These are phyloP conservation scores for Erynnis tages DNA, from an alignment of 2,888 invertebrate genomes.

Conservation along the genomic window DNA sequence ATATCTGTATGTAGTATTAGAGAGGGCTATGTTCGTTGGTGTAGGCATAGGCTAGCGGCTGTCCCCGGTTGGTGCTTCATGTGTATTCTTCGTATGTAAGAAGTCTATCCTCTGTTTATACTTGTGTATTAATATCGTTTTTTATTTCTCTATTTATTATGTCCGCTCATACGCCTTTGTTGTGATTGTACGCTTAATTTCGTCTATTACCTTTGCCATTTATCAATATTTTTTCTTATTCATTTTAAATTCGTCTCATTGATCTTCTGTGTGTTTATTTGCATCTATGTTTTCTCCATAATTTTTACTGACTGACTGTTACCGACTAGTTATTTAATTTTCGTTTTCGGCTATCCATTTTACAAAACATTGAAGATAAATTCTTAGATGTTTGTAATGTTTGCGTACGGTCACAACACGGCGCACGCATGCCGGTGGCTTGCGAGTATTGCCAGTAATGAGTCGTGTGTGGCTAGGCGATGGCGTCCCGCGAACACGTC, in stretches of 20 bases:
- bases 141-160: constrained; percentile 55
- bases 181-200: constrained; percentile 66
- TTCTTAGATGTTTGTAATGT: constrained; percentile 4
- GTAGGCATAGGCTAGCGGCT: constrained; percentile 62
- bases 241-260: too few species aligned
- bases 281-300: too few species aligned
- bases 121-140: constrained; percentile 55
- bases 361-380: not conserved
- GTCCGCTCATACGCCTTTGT: constrained; percentile 57
- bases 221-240: not conserved
- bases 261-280: too few species aligned
- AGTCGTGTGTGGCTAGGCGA: constrained; percentile 83
- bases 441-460: constrained; percentile 61
- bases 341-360: too few species aligned
- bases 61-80: constrained; percentile 79
- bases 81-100: constrained; percentile 56
- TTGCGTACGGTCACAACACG: constrained; percentile 58
- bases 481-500: constrained; percentile 86
- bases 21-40: constrained; percentile 58
- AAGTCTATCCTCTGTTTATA: constrained; percentile 53
- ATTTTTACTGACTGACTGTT: too few species aligned
- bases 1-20: constrained; percentile 27
- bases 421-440: constrained; percentile 60
- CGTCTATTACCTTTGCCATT: constrained; percentile 13
- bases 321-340: too few species aligned